These are phyloP conservation scores for Pteria penguin DNA, from an alignment of 2,888 invertebrate genomes.

Conservation along the genomic window DNA sequence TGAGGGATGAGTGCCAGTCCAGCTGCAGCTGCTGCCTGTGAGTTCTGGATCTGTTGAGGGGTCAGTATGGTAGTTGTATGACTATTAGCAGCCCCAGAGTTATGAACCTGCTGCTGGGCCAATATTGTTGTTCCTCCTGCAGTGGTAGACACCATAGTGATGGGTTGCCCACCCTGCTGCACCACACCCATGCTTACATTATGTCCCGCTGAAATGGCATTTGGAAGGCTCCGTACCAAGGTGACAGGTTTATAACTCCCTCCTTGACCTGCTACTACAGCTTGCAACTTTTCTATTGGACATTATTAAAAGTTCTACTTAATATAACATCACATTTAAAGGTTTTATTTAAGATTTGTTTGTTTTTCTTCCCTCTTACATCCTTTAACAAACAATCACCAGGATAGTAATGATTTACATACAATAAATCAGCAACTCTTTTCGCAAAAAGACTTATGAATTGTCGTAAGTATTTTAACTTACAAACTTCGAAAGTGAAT, in stretches of 20 bases:
- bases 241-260: slow-evolving; percentile 57
- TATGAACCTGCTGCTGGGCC: slow-evolving; percentile 37
- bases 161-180: slow-evolving; percentile 40
- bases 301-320: no score
- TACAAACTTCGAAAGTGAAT: no score
- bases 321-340: no score
- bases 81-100: slow-evolving; percentile 44
- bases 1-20: slow-evolving; percentile 63
- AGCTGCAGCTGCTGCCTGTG: slow-evolving; percentile 44
- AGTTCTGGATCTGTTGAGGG: slow-evolving; percentile 12
- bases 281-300: slow-evolving; percentile 62
- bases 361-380: no score
- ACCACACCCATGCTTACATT: slow-evolving; percentile 20
- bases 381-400: no score
- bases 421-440: no score
- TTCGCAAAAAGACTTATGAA: no score
- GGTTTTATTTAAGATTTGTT: no score
- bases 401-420: no score
- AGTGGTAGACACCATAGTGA: slow-evolving; percentile 54
- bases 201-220: slow-evolving; percentile 4
- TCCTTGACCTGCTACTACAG: slow-evolving; percentile 54
- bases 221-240: slow-evolving; percentile 53
- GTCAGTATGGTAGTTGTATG: neutral
- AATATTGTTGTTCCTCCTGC: slow-evolving; percentile 28
- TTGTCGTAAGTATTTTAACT: no score